Base-by-base conservation (phyloP, 2,888 invertebrate genomes). In the Watsonalla binaria region DNA sequence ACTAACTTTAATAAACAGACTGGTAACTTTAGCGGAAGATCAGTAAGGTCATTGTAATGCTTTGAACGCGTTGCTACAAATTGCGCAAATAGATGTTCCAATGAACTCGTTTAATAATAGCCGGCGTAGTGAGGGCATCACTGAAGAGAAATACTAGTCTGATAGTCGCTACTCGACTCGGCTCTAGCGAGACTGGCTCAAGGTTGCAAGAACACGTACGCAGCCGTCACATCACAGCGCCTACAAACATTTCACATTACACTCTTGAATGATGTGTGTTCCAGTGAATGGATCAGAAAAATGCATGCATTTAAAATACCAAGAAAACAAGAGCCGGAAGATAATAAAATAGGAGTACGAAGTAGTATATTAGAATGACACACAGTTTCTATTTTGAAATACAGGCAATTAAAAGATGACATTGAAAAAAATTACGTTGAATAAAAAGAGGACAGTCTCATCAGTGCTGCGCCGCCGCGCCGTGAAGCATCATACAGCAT, bases 41-140 rank as follows among this genome's bases (percentile, higher is more conserved):
- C 63, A 70, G 82, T 80, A 84, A 87, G 86, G 86, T 87, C 86
- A 83, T 82, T 81, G 75, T 79, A 83, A 86, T 84, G 80, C 76
- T 82, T 79, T 80, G 78, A 82, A 78, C 75, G 81, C 79, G 81
- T 83, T 83, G 82, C 76, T 86, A 82, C 81, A 82, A 86, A 90
- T 90, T 89, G 87, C 90, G 86, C 86, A 88, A 90, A 90, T 89
- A 89, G 90, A 90, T 86, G 88, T 88, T 90, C 90, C 90, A 90
- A 88, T 90, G 90, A 90, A 90, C 89, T 90, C 88, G 82, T 88
- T 87, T 87, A 90, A 86, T 88, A 87, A 88, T 89, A 90, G 89
- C 84, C 66, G 80, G 81, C 84, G 85, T 86, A 84, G 86, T 78
- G 88, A 82, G 78, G 86, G 84, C 84, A 85, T 82, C 82, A 78